These are phyloP conservation scores for Labeo rohita DNA, from an alignment of 2,113 vertebrate genomes.

Conservation along the genomic window DNA sequence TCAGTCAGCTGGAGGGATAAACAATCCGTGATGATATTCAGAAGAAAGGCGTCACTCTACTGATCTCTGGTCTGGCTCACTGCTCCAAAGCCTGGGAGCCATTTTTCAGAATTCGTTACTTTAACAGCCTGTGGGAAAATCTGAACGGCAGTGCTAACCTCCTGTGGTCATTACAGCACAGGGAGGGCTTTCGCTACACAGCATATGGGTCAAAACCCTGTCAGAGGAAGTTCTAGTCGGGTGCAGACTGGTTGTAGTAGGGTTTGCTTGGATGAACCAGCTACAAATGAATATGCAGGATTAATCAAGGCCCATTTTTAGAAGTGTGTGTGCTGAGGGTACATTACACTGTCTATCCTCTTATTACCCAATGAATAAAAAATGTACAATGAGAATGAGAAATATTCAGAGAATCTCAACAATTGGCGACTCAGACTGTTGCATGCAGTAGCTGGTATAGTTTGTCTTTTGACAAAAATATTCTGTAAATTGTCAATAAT, in stretches of 20 bases:
- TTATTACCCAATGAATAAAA: neutral
- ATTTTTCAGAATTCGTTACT: neutral
- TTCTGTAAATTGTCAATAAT: neutral
- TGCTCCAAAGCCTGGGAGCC: neutral
- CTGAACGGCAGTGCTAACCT: neutral
- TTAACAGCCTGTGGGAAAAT: neutral
- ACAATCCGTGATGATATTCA: conserved; percentile 33
- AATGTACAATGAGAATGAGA: neutral
- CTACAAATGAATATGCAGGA: neutral
- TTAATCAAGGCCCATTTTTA: neutral
- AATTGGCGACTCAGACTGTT: neutral
- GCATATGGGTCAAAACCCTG: neutral
- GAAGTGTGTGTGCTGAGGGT: neutral
- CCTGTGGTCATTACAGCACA: neutral
- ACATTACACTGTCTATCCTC: neutral
- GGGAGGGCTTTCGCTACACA: neutral
- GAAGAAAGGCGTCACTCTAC: neutral
- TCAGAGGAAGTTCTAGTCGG: neutral
- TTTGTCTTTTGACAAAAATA: neutral
- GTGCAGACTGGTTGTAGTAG: neutral
- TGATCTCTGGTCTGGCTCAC: conserved; percentile 10
- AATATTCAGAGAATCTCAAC: neutral
- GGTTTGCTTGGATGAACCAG: neutral
- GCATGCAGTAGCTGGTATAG: neutral
- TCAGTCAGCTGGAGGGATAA: conserved; percentile 44